phyloP scores from a whole-genome alignment of 2,797 vertebrate species.

The Ctenopoma multispine region DNA sequence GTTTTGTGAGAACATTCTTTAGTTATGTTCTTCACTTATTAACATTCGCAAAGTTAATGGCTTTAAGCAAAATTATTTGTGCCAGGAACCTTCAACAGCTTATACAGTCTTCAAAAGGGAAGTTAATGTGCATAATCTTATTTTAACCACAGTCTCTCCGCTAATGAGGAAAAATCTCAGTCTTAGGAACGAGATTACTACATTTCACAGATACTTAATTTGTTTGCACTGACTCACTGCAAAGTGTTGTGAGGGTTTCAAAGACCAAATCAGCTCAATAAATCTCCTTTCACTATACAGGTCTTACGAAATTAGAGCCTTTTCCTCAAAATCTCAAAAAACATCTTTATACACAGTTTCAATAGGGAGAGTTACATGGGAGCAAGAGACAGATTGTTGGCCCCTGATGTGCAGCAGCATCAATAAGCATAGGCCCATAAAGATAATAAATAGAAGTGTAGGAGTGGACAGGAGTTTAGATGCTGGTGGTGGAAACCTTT shows the following conservation, averaged over 20 bases:
- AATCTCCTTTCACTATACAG: conserved; percentile 6
- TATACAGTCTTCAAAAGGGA: neutral
- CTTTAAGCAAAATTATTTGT: conserved; percentile 3
- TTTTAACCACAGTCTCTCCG: conserved; percentile 15
- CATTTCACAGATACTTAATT: conserved; percentile 37
- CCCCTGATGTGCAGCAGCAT: neutral
- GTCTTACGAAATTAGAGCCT: conserved; percentile 4
- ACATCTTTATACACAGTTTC: no score
- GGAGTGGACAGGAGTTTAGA: no score
- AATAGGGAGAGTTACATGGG: no score
- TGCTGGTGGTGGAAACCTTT: no score
- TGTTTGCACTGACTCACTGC: conserved; percentile 24
- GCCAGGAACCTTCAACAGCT: conserved; percentile 17
- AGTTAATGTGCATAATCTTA: conserved; percentile 34
- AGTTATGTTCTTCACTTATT: neutral
- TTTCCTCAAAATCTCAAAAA: conserved; percentile 5
- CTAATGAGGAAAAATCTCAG: conserved; percentile 37
- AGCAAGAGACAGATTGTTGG: no score
- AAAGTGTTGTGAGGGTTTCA: conserved; percentile 20
- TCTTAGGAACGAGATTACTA: conserved; percentile 36
- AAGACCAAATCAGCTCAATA: conserved; percentile 16
- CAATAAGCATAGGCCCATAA: neutral
- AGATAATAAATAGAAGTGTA: neutral
- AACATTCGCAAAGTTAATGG: neutral
- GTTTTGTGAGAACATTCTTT: neutral